These are phyloP conservation scores for Plestiodon gilberti DNA, from an alignment of 2,113 vertebrate species.

Conservation along the genomic window DNA sequence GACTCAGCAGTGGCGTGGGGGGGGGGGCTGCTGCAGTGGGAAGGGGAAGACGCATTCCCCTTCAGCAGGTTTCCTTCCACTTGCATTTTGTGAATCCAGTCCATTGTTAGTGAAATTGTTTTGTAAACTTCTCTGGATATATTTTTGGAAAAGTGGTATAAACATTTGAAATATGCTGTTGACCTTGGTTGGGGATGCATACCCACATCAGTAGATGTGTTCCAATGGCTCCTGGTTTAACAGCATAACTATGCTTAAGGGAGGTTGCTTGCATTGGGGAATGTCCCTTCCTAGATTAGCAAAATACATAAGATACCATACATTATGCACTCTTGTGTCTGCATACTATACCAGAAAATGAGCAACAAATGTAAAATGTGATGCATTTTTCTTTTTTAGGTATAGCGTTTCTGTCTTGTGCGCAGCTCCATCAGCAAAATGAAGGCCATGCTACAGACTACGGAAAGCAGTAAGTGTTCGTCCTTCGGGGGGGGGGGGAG, in stretches of 20 bases:
- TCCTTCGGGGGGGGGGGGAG: neutral
- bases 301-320: neutral
- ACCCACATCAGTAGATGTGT: neutral
- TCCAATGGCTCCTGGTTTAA: neutral
- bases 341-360: neutral
- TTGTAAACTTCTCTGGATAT: neutral
- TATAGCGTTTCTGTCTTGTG: neutral
- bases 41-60: too few species aligned
- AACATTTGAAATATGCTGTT: neutral
- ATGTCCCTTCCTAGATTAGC: neutral
- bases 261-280: neutral
- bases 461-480: conserved; percentile 64
- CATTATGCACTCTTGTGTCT: neutral
- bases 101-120: neutral
- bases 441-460: conserved; percentile 47
- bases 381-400: neutral
- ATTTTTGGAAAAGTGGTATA: neutral
- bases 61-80: too few species aligned
- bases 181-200: neutral
- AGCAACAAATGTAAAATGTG: neutral
- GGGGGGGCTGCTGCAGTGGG: too few species aligned
- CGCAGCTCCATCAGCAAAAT: conserved; percentile 47
- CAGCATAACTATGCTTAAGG: neutral
- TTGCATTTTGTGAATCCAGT: neutral
- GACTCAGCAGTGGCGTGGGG: too few species aligned